Evolutionary conservation across 2,797 vertebrate genomes (phyloP), one percentile per base, ranked within the genome.

Genomic region (Tauraco hartlaubi): DNA sequence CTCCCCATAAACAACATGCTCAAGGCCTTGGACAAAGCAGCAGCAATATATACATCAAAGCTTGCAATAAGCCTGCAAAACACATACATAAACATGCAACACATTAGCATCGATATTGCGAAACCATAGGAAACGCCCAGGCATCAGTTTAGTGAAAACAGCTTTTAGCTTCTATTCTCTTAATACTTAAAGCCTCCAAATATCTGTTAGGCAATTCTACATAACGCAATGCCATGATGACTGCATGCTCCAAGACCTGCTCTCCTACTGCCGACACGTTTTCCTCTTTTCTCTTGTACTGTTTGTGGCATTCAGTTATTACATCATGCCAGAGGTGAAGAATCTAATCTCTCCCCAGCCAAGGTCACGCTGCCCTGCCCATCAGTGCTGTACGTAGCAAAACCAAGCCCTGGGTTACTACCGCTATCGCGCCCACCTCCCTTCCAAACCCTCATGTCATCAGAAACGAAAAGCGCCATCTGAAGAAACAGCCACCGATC

Each of bases 321-420:
- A 88, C 77, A 52, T 79, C 85, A 37, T 9, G 48, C 67, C 86
- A 64, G 74, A 92, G 66, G 67, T 73, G 83, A 96, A 71, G 55
- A 63, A 91, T 92, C 88, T 93, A 51, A 94, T 76, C 80, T 77
- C 74, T 64, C 25, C 26, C 66, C 8, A 55, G 31, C 35, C 85
- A 92, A 96, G 92, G 91, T 94, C 90, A 92, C 2, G 28, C 56
- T 75, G 69, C 55, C 69, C 62, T 81, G 62, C 79, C 58, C 76
- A 78, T 18, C 59, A 25, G 51, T 49, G 39, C 79, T 76, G 9
- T 5, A 16, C 13, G 49, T 71, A 72, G 88, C 46, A 90, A 84
- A 95, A 7, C 15, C 73, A 90, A 81, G 89, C 71, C 68, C 37
- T 2, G 1, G 73, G 33, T 59, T 82, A 58, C 37, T 76, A 52